These are phyloP conservation scores for Isaurus tuberculatus DNA, from an alignment of 92 coral and sea anemone genomes.

Conservation along the genomic window DNA sequence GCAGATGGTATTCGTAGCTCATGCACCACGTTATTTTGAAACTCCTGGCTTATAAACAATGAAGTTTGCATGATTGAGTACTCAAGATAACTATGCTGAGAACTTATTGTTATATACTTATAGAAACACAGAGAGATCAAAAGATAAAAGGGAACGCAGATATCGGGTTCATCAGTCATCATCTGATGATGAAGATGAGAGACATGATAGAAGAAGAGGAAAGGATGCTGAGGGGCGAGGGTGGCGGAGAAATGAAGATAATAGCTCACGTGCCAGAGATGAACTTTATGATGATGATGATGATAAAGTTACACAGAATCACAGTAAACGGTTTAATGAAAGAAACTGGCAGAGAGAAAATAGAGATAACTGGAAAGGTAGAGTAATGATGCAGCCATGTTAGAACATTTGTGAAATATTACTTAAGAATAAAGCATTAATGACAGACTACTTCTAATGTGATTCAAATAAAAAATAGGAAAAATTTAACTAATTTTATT, in stretches of 20 bases:
- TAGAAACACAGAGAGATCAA: slow-evolving; percentile 37
- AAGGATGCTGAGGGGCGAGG: slow-evolving; percentile 3
- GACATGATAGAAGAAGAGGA: not conserved
- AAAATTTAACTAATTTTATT: no score
- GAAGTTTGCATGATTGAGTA: not conserved
- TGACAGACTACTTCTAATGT: no score
- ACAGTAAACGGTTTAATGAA: slow-evolving; percentile 28
- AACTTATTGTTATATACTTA: not conserved
- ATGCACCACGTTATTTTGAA: no score
- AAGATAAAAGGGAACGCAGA: slow-evolving; percentile 31
- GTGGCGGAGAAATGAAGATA: not conserved
- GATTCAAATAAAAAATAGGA: no score
- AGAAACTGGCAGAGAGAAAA: slow-evolving; percentile 44
- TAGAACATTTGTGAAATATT: not conserved
- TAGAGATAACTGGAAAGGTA: slow-evolving; percentile 39
- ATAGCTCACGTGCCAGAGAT: no score
- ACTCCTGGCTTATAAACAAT: no score
- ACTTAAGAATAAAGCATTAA: no score
- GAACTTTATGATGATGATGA: slow-evolving; percentile 10
- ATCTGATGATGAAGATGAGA: slow-evolving; percentile 43
- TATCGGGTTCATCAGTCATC: slow-evolving; percentile 29
- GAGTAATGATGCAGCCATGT: not conserved
- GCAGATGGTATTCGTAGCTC: no score
- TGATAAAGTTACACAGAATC: slow-evolving; percentile 20
- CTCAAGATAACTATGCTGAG: not conserved